Percentiles rank a stretch among this genome's conserved stretches.
phyloP scores from a whole-genome alignment of 2,888 invertebrate species.

The Drosophila tanythrix region DNA sequence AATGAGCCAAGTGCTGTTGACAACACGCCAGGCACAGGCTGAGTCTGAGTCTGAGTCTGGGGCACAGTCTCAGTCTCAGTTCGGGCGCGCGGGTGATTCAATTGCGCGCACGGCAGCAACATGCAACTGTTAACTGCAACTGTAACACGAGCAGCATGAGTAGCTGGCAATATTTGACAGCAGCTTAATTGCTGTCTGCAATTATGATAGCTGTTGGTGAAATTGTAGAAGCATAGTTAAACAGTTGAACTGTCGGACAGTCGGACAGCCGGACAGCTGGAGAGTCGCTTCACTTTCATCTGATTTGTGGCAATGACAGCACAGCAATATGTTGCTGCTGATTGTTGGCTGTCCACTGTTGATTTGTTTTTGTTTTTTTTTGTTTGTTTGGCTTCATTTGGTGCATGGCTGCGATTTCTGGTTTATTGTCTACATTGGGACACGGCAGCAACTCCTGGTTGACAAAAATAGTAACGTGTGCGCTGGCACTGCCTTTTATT shows the following conservation, averaged over 20 bases:
- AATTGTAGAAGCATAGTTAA: slow-evolving; percentile 62
- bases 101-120: slow-evolving; percentile 42
- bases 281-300: slow-evolving; percentile 68
- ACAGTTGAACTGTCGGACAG: slow-evolving; percentile 27
- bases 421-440: slow-evolving; percentile 62
- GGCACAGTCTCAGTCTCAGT: slow-evolving; percentile 10
- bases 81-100: slow-evolving; percentile 38
- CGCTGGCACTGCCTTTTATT: slow-evolving; percentile 73
- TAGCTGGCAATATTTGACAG: slow-evolving; percentile 72
- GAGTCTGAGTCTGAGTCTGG: slow-evolving; percentile 12
- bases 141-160: slow-evolving; percentile 74
- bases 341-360: slow-evolving; percentile 42
- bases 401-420: slow-evolving; percentile 61
- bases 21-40: slow-evolving; percentile 56
- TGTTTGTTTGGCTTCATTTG: slow-evolving; percentile 57
- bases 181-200: slow-evolving; percentile 78
- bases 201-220: slow-evolving; percentile 73
- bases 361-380: slow-evolving; percentile 11
- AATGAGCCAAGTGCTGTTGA: slow-evolving; percentile 62
- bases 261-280: not conserved
- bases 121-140: slow-evolving; percentile 66
- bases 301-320: slow-evolving; percentile 67
- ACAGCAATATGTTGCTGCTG: slow-evolving; percentile 47
- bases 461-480: slow-evolving; percentile 76
- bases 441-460: slow-evolving; percentile 56